Conservation (phyloP, 2,888 invertebrate species). For the Oegoconia quadripuncta region DNA sequence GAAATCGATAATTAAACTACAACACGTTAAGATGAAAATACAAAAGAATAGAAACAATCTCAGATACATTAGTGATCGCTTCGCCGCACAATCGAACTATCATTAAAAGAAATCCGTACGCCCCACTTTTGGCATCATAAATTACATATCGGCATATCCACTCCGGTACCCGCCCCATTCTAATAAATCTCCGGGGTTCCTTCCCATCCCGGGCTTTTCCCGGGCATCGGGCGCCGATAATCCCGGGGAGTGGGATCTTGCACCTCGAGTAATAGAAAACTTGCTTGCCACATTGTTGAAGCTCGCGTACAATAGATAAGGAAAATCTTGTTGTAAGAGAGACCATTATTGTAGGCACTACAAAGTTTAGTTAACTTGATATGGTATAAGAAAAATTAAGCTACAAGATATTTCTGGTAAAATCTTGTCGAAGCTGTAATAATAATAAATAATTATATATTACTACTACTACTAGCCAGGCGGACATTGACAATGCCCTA, state of each 20-base stretch:
- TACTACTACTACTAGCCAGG: too few relatives aligned
- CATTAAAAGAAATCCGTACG: slow-evolving; percentile 43
- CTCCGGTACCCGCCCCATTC: slow-evolving; percentile 28
- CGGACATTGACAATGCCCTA: too few relatives aligned
- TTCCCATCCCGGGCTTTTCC: slow-evolving; percentile 24
- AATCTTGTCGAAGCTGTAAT: too few relatives aligned
- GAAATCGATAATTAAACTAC: too few relatives aligned
- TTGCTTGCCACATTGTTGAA: neutral
- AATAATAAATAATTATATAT: too few relatives aligned
- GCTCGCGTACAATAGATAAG: neutral
- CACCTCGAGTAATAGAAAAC: slow-evolving; percentile 9
- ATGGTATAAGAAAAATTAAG: too few relatives aligned
- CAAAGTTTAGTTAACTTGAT: too few relatives aligned
- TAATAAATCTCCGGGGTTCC: slow-evolving; percentile 38
- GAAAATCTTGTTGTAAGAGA: neutral
- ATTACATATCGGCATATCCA: slow-evolving; percentile 51
- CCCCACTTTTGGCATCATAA: slow-evolving; percentile 48
- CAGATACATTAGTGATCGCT: slow-evolving; percentile 22
- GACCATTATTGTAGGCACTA: neutral
- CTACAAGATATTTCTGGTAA: too few relatives aligned
- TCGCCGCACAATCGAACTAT: slow-evolving; percentile 31
- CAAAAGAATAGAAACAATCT: neutral
- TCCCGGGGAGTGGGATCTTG: slow-evolving; percentile 15
- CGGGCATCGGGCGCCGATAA: slow-evolving; percentile 31
- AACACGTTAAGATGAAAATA: neutral